Percentiles rank a stretch among this genome's conserved stretches.
These are phyloP conservation scores for Mythimna albipuncta DNA, from an alignment of 2,888 invertebrate genomes.

Conservation along the genomic window DNA sequence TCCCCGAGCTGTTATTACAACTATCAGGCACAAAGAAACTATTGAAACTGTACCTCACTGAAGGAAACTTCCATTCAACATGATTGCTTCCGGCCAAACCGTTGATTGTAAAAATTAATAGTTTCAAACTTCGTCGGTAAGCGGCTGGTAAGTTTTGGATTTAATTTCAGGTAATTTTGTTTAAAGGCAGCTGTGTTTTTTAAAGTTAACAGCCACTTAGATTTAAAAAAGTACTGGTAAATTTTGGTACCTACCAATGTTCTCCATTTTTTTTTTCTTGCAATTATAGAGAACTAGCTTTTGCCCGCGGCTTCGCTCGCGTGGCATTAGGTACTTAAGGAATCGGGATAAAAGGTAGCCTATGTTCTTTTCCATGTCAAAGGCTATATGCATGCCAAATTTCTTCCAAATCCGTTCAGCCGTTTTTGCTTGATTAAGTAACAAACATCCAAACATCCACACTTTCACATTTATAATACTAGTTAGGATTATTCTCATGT, in stretches of 20 bases:
- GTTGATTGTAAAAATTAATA: slow-evolving; percentile 60
- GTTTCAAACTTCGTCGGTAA: slow-evolving; percentile 47
- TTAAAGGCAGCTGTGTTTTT: not conserved
- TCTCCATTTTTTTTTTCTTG: not conserved
- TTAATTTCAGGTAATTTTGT: slow-evolving; percentile 32
- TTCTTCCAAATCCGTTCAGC: too few species aligned
- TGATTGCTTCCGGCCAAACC: slow-evolving; percentile 60
- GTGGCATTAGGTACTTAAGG: too few species aligned
- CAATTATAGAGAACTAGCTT: not conserved
- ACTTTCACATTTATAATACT: too few species aligned
- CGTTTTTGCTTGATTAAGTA: too few species aligned
- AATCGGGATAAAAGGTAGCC: too few species aligned
- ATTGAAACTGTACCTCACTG: slow-evolving; percentile 51
- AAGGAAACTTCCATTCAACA: slow-evolving; percentile 58
- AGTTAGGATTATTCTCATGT: too few species aligned
- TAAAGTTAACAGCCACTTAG: not conserved
- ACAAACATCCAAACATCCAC: too few species aligned
- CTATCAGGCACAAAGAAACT: slow-evolving; percentile 62
- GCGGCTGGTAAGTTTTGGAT: slow-evolving; percentile 25
- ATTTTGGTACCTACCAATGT: not conserved
- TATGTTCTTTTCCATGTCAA: too few species aligned
- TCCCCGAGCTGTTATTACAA: slow-evolving; percentile 62
- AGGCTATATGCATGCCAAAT: too few species aligned
- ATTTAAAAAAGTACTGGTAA: not conserved
- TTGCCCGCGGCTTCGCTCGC: too few species aligned